Percentiles rank a stretch among this genome's conserved stretches.
Conservation (phyloP, 2,888 invertebrate species). For the Dicyrtomina minuta region DNA sequence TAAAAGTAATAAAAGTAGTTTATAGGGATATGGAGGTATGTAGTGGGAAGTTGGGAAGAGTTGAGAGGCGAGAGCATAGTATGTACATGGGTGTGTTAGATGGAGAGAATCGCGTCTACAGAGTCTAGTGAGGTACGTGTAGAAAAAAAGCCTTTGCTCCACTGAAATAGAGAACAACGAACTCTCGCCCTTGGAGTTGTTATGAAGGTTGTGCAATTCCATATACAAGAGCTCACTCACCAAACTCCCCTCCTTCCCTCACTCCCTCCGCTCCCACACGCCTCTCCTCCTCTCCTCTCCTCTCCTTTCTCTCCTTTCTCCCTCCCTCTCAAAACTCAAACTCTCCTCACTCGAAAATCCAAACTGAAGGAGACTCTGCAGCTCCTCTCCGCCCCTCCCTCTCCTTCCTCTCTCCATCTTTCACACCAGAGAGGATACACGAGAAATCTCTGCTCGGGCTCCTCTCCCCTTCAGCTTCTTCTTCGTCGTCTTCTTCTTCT, state of each 20-base stretch:
- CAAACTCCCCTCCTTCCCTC: neutral
- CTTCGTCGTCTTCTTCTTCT: too few species aligned
- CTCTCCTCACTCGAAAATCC: too few species aligned
- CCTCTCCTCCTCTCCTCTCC: conserved; percentile 13
- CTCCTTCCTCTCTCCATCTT: neutral
- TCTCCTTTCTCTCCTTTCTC: neutral
- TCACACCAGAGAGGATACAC: too few species aligned
- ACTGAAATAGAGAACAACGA: conserved; percentile 46
- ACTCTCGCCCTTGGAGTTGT: conserved; percentile 41
- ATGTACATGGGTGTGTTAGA: too few species aligned
- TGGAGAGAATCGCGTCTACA: too few species aligned
- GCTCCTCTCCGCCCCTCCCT: neutral
- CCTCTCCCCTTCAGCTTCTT: too few species aligned
- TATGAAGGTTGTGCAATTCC: conserved; percentile 37
- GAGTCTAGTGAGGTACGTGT: conserved; percentile 2
- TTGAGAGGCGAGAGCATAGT: too few species aligned
- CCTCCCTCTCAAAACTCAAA: neutral
- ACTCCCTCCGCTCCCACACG: too few species aligned
- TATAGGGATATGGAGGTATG: too few species aligned
- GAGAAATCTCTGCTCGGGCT: too few species aligned
- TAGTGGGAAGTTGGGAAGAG: too few species aligned
- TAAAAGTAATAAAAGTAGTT: too few species aligned
- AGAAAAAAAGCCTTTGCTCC: conserved; percentile 37
- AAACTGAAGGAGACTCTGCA: neutral
- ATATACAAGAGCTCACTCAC: conserved; percentile 21